Evolutionary conservation across 2,888 invertebrate genomes (phyloP), one percentile per base, ranked within the genome.

Genomic region (Dasysyrphus tricinctus): DNA sequence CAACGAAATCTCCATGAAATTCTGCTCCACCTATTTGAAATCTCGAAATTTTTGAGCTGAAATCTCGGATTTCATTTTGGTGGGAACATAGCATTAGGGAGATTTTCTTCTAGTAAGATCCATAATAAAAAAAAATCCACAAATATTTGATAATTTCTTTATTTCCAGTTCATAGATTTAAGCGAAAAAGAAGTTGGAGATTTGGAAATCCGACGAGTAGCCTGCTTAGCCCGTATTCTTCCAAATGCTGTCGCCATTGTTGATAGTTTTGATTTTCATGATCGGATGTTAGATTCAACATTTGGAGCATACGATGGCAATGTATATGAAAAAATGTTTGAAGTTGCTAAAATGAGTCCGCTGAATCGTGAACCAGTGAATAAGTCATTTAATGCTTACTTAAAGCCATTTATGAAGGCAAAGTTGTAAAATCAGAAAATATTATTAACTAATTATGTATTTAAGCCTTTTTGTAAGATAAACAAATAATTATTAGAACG

Each of bases 231-330:
- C 2, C 93, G 94, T 14, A 93, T 99, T 73, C 95, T 98, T 67
- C 97, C 97, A 5, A 96, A 98, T 92, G 98, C 98, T 1, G 96
- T 99, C 0, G 96, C 96, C 0, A 93, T 99, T 37, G 98, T 98
- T 0, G 99, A 99, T 92, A 95, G 97, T 19, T 99, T 98, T 91
- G 98, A 98, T 91, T 94, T 97, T 56, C 93, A 95, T 44, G 97
- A 98, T 91, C 96, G 96, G 91, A 95, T 97, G 78, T 92, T 97
- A n/a, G 94, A 94, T 72, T 97, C 97, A 0, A 94, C 96, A 0
- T 92, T 97, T 9, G 97, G 97, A 3, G 94, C 96, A 3, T 97
- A 95, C 91, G 97, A 97, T 92, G 97, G 97, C 0, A 95, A 96
- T 89, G 97, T 97, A 7, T 97, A 97, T 92, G 96, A 97, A 90